Evolutionary conservation across 2,113 vertebrate species (phyloP).

Genomic region (Smithornis capensis): DNA sequence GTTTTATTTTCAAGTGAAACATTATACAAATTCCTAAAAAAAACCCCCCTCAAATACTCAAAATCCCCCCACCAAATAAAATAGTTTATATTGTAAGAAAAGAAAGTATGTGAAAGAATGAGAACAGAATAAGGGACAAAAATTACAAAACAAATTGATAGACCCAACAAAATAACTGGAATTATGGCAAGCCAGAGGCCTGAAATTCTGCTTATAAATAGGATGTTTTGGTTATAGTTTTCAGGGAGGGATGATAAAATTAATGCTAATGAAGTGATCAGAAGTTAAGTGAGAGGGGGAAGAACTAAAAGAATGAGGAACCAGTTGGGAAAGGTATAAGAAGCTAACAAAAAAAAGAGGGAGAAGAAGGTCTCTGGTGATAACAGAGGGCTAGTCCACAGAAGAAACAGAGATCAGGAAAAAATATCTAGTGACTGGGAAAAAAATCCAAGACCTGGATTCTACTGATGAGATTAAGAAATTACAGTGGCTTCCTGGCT

Average conservation of each 20-base stretch:
- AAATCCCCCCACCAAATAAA: not conserved
- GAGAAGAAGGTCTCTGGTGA: not conserved
- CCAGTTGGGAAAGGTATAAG: not conserved
- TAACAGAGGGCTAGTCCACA: not conserved
- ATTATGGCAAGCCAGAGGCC: not conserved
- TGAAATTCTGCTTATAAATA: not conserved
- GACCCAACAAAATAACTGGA: fast-evolving
- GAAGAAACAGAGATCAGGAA: not conserved
- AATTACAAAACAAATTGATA: not conserved
- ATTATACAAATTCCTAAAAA: not conserved
- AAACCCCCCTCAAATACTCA: not conserved
- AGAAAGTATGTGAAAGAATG: not conserved
- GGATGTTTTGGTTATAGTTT: not conserved
- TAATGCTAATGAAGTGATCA: not conserved
- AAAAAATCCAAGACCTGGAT: not conserved
- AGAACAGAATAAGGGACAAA: not conserved
- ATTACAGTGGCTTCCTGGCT: not conserved
- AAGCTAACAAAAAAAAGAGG: not conserved
- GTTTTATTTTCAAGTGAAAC: not conserved
- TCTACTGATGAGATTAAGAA: not conserved
- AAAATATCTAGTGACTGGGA: not conserved
- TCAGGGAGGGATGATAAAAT: not conserved
- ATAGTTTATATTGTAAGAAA: not conserved
- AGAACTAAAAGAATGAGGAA: not conserved
- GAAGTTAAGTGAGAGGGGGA: not conserved